Evolutionary conservation across 2,888 invertebrate genomes (phyloP), one percentile per base, ranked within the genome.

Genomic region (Charanyca ferruginea): DNA sequence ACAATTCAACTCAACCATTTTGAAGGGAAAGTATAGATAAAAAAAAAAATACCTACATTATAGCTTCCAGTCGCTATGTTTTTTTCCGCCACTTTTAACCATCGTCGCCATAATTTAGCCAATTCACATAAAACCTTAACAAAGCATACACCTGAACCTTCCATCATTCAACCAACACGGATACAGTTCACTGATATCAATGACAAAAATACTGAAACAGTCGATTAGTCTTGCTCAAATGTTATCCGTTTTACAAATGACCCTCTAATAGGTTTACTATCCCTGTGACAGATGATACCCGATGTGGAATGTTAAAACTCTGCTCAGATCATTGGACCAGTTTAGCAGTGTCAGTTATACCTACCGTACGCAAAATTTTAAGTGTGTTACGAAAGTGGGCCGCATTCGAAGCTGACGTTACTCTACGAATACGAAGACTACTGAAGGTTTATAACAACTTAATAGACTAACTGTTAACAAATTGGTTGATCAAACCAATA

Each of bases 201-300:
- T 5, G 20, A 16, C 11, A 13, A 32, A 13, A 16, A 51, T 35
- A 22, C 5, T 44, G 16, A 16, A 20, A n/a, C 48, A 2, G 4
- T 11, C 5, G 0, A 8, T 32, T 16, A 18, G 20, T n/a, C 16
- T 20, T 11, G 5, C 8, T 54, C 22, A 38, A 23, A 38, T 38
- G 16, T 38, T 16, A 11, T 32, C 2, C n/a, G 6, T 25, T 38
- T 23, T 11, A 5, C 8, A 25, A 20, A 11, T 55, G 2, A 1
- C 6, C 13, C 16, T 18, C 0, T n/a, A 25, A n/a, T 13, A 35
- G 22, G 53, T 74, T 66, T 0, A 0, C 8, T 20, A 76, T 16
- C 45, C 35, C 66, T 66, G 53, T 13, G 5, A 38, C 41, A 65
- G 28, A 48, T 38, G 41, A 75, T 55, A 28, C 23, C 23, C 5